Percentiles rank a stretch among this genome's conserved stretches.
These are phyloP conservation scores for Parnassius apollo DNA, from an alignment of 2,888 invertebrate species.

Conservation along the genomic window DNA sequence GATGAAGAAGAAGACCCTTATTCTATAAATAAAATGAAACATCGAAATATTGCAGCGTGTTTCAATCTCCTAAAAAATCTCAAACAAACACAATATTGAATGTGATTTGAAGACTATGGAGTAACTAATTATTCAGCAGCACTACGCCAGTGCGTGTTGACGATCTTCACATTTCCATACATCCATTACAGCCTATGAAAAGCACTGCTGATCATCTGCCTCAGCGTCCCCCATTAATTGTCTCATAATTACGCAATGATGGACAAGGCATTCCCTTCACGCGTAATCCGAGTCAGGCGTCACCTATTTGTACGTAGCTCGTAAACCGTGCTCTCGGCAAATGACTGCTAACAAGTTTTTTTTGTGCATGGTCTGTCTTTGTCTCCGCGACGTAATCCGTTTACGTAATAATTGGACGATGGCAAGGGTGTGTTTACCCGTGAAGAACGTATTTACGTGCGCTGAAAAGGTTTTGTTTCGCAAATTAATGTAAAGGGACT, in stretches of 20 bases:
- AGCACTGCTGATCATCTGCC: too few species aligned
- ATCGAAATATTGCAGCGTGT: too few species aligned
- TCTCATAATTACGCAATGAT: background rate
- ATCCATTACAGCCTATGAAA: too few species aligned
- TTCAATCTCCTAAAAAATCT: too few species aligned
- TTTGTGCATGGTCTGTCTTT: constrained; percentile 29
- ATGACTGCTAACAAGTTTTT: constrained; percentile 28
- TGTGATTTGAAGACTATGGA: too few species aligned
- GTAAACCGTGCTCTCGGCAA: constrained; percentile 10
- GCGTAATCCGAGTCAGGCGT: constrained; percentile 12
- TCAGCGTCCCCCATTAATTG: too few species aligned
- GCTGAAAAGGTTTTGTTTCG: constrained; percentile 31
- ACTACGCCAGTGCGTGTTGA: too few species aligned
- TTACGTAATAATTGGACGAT: constrained; percentile 44
- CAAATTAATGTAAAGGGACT: constrained; percentile 43
- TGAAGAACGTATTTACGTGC: constrained; percentile 3
- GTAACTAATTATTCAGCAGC: too few species aligned
- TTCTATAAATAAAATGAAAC: too few species aligned
- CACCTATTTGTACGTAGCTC: constrained; percentile 11
- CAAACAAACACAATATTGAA: too few species aligned
- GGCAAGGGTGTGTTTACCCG: constrained; percentile 19
- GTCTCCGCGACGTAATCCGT: constrained; percentile 37
- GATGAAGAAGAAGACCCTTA: too few species aligned
- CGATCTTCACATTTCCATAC: too few species aligned
- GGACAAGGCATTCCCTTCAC: constrained; percentile 4